These are phyloP conservation scores for Sciaenops ocellatus DNA, from an alignment of 2,797 vertebrate species.

Conservation along the genomic window DNA sequence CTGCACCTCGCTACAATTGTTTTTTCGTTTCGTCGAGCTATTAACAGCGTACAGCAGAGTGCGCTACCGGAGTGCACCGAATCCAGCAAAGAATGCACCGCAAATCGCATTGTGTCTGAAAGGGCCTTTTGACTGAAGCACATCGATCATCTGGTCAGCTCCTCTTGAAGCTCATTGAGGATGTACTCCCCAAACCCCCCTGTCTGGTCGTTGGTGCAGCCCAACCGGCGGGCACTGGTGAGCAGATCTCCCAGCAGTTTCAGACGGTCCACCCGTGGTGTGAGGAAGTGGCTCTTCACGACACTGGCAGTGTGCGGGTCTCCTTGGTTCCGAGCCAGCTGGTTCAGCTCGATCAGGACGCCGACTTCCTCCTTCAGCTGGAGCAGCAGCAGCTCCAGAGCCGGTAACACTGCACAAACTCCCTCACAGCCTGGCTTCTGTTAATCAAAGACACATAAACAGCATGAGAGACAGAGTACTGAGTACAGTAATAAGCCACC, in stretches of 20 bases:
- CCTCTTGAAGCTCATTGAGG: constrained; percentile 81
- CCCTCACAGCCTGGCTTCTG: constrained; percentile 81
- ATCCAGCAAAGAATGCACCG: no score
- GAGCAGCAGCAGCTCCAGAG: constrained; percentile 80
- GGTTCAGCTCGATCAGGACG: constrained; percentile 82
- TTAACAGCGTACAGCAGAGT: no score
- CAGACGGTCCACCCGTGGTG: constrained; percentile 78
- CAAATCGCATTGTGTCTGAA: no score
- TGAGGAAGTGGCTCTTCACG: constrained; percentile 82
- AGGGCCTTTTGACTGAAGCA: no score
- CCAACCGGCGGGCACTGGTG: constrained; percentile 80
- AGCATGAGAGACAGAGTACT: background rate
- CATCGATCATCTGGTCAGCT: constrained; percentile 59
- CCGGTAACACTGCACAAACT: constrained; percentile 72
- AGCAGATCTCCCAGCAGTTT: constrained; percentile 84
- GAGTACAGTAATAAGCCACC: background rate
- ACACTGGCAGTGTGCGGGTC: constrained; percentile 68
- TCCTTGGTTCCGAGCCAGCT: constrained; percentile 68
- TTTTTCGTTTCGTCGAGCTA: no score
- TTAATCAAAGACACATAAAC: background rate
- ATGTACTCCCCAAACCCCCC: constrained; percentile 85
- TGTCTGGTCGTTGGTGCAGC: constrained; percentile 76
- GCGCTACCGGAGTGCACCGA: no score
- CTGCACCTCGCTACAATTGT: no score
- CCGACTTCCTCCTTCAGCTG: constrained; percentile 83